Evolutionary conservation across 2,113 vertebrate species (phyloP).

Genomic region (Amia ocellicauda): DNA sequence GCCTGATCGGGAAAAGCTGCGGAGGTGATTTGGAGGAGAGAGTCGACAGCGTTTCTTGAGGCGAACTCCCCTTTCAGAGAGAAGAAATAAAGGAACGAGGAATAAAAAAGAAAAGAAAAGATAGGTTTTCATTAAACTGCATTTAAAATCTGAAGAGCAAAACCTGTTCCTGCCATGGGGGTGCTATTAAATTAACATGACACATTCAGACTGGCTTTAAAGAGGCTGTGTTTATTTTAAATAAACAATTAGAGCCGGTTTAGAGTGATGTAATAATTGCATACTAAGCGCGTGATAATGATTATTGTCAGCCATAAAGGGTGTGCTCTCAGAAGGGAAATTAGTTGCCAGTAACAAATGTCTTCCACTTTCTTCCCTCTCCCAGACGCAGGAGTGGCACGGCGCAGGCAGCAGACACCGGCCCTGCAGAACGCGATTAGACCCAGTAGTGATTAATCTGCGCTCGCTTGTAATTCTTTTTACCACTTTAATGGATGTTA

Average conservation of each 20-base stretch:
- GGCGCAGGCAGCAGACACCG: constrained; percentile 45
- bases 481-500: constrained; percentile 71
- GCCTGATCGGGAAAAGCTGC: constrained; percentile 30
- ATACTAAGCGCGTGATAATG: constrained; percentile 45
- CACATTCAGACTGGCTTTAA: constrained; percentile 18
- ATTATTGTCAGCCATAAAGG: constrained; percentile 43
- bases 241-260: constrained; percentile 56
- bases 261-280: constrained; percentile 48
- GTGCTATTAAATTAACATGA: neutral
- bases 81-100: neutral
- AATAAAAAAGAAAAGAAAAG: no score
- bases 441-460: constrained; percentile 65
- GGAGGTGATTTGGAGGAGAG: constrained; percentile 30
- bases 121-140: no score
- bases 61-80: neutral
- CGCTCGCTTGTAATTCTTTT: constrained; percentile 66
- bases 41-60: constrained; percentile 29
- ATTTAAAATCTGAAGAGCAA: neutral
- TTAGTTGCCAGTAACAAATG: constrained; percentile 19
- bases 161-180: neutral
- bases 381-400: constrained; percentile 24
- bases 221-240: constrained; percentile 25
- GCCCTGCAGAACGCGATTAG: constrained; percentile 62
- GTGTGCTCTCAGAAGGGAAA: constrained; percentile 27
- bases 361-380: constrained; percentile 11